These are phyloP conservation scores for Phragmatobia fuliginosa DNA, from an alignment of 2,888 invertebrate genomes.

Conservation along the genomic window DNA sequence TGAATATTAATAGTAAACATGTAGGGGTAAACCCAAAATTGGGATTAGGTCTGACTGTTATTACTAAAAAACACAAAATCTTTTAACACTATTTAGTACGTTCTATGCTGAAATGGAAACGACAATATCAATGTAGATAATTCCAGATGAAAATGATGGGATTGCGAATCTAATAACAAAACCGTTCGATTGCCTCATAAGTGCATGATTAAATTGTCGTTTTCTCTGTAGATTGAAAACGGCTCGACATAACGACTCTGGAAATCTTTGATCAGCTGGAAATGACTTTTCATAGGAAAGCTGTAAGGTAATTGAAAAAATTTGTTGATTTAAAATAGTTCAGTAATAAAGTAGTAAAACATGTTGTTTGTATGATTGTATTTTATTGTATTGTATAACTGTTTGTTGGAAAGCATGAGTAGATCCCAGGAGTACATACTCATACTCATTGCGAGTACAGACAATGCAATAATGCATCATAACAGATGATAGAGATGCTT, in stretches of 20 bases:
- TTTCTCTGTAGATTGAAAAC: constrained; percentile 15
- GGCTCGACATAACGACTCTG: neutral
- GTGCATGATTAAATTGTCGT: constrained; percentile 21
- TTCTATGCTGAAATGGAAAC: neutral
- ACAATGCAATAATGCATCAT: too few species aligned
- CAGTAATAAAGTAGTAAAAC: neutral
- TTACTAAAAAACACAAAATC: neutral
- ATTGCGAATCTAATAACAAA: constrained; percentile 19
- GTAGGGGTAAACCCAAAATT: neutral
- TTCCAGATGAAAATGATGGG: constrained; percentile 8
- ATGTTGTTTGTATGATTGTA: too few species aligned
- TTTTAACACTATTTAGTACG: neutral
- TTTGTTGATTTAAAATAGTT: neutral
- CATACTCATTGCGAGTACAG: too few species aligned
- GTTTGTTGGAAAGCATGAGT: too few species aligned
- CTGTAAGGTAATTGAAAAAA: neutral
- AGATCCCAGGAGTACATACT: too few species aligned
- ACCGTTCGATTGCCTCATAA: constrained; percentile 11
- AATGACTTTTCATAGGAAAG: neutral
- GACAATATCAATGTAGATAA: constrained; percentile 9
- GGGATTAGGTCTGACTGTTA: neutral
- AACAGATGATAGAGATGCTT: too few species aligned
- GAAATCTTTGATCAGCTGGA: neutral
- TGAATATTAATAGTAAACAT: neutral
- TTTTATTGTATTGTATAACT: too few species aligned